Conservation (phyloP, 2,888 invertebrate species). For the Rhopalosiphum nymphaeae region DNA sequence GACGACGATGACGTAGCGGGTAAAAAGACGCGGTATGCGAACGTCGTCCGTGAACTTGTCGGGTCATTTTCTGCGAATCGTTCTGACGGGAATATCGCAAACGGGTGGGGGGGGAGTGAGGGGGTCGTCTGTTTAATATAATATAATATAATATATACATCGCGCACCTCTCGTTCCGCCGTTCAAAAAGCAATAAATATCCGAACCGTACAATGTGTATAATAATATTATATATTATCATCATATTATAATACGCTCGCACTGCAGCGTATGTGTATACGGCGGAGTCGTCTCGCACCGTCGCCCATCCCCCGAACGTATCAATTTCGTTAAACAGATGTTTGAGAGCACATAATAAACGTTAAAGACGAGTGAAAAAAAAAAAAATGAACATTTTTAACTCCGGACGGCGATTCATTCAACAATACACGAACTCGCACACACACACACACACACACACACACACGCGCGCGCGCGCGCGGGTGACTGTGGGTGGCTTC, state of each 20-base stretch:
- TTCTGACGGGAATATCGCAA: constrained; percentile 18
- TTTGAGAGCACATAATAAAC: constrained; percentile 40
- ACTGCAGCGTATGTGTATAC: neutral
- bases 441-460: neutral
- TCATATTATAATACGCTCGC: neutral
- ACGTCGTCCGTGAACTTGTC: neutral
- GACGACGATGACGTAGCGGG: neutral
- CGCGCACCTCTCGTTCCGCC: constrained; percentile 14
- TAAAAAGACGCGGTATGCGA: neutral
- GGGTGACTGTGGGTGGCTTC: constrained; percentile 47
- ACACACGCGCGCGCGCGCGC: neutral
- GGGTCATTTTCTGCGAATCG: constrained; percentile 43
- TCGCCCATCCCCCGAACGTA: constrained; percentile 54
- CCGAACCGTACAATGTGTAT: neutral
- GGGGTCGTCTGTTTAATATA: neutral
- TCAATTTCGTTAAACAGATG: constrained; percentile 65
- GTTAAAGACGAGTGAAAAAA: constrained; percentile 19
- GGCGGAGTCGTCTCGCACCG: constrained; percentile 57
- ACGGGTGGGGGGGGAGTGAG: neutral
- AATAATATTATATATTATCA: neutral
- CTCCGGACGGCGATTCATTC: constrained; percentile 32
- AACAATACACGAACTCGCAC: constrained; percentile 28
- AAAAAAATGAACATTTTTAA: constrained; percentile 33
- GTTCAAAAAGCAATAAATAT: constrained; percentile 61
- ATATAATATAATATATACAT: neutral